Conservation (phyloP, 2,113 vertebrate species). For the Alaudala cheleensis region DNA sequence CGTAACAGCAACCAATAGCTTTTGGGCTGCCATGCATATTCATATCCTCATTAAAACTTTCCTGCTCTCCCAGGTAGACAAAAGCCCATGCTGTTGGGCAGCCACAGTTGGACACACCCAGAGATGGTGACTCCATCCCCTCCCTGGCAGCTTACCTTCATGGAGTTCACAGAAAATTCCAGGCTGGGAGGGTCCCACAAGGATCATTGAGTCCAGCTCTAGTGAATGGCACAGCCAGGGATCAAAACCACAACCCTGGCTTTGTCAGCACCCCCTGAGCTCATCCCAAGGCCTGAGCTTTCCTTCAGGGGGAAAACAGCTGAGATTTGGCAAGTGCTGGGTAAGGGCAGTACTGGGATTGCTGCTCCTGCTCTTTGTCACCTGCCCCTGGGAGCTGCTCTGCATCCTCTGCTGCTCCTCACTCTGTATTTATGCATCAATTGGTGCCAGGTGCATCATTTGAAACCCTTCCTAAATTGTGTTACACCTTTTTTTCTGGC, state of each 20-base stretch:
- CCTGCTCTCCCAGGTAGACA: too few relatives aligned
- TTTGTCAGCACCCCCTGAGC: background rate
- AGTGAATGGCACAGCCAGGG: background rate
- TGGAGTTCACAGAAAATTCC: background rate
- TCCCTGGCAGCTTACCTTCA: background rate
- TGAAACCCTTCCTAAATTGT: background rate
- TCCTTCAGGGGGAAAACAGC: background rate
- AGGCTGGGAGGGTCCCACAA: too few relatives aligned
- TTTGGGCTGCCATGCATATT: too few relatives aligned
- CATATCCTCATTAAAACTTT: too few relatives aligned
- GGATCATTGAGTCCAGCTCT: fast-evolving
- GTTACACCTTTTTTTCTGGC: background rate
- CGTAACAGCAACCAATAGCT: too few relatives aligned
- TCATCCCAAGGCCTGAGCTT: background rate
- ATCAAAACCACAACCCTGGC: background rate
- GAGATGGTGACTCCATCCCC: background rate
- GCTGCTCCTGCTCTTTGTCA: background rate
- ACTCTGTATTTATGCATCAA: background rate
- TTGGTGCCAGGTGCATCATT: background rate
- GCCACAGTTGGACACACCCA: too few relatives aligned
- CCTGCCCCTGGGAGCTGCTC: fast-evolving
- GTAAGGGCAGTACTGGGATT: background rate
- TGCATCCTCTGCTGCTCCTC: background rate
- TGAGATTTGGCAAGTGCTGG: background rate
- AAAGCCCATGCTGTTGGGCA: too few relatives aligned